These are phyloP conservation scores for Alauda arvensis DNA, from an alignment of 2,797 vertebrate species.

Conservation along the genomic window DNA sequence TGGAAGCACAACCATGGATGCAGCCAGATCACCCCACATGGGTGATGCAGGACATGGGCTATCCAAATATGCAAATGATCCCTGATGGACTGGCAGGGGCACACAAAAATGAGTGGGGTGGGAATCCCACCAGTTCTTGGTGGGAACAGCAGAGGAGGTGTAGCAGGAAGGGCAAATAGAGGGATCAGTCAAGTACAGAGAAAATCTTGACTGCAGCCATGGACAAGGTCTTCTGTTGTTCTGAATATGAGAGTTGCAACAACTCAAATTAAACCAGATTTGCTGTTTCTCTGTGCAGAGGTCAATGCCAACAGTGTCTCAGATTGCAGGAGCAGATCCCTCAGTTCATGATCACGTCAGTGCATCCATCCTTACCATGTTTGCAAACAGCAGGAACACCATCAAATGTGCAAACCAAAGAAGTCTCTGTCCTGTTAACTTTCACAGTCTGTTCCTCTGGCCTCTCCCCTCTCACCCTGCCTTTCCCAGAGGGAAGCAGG, in stretches of 20 bases:
- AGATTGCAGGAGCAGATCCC: background rate
- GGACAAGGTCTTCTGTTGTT: background rate
- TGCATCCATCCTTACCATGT: background rate
- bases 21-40: rapidly evolving
- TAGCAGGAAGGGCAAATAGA: background rate
- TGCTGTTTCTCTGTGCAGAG: background rate
- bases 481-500: background rate
- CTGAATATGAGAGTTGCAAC: background rate
- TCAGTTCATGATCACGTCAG: background rate
- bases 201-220: background rate
- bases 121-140: background rate
- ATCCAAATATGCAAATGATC: background rate
- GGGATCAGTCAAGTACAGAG: background rate
- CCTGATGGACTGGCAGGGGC: background rate
- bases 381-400: background rate
- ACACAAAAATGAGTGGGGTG: background rate
- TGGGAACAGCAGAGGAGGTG: background rate
- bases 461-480: background rate
- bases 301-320: background rate
- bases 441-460: background rate
- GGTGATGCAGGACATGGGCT: background rate
- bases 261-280: background rate
- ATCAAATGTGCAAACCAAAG: background rate
- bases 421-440: background rate
- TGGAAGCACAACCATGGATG: background rate